A percentile compares a stretch with the other conserved stretches of the same genome.
phyloP scores from a whole-genome alignment of 2,797 vertebrate species.

The Thaleichthys pacificus region DNA sequence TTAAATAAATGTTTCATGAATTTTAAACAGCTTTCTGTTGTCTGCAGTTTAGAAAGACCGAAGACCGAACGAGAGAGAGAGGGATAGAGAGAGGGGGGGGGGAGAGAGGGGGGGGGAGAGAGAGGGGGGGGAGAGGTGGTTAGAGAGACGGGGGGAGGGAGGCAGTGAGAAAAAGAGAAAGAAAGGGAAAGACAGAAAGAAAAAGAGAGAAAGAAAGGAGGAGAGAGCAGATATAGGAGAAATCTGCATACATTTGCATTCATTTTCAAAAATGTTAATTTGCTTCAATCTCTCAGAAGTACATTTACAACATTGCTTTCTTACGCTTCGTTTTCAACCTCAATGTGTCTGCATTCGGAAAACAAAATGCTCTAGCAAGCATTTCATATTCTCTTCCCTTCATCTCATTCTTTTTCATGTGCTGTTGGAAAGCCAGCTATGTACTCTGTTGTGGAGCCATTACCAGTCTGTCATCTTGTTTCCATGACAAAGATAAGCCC shows the following conservation, averaged over 20 bases:
- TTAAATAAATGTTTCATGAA: constrained; percentile 78
- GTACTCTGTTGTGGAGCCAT: constrained; percentile 36
- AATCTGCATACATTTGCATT: constrained; percentile 83
- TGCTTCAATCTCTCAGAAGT: constrained; percentile 60
- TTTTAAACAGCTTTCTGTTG: constrained; percentile 77
- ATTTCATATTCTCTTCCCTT: constrained; percentile 47
- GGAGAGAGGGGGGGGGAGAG: too few species aligned
- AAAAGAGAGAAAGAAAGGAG: constrained; percentile 18
- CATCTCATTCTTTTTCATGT: constrained; percentile 59
- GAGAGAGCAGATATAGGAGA: constrained; percentile 62
- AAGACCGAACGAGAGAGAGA: constrained; percentile 49
- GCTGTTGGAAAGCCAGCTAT: constrained; percentile 38
- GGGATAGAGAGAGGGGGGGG: too few species aligned
- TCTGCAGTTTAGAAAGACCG: constrained; percentile 76
- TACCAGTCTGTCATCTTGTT: constrained; percentile 36
- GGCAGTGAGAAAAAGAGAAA: constrained; percentile 40
- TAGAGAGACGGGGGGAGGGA: too few species aligned
- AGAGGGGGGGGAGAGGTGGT: too few species aligned
- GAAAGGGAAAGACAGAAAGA: too few species aligned
- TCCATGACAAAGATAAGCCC: constrained; percentile 35
- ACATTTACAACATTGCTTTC: constrained; percentile 53
- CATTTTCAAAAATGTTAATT: constrained; percentile 74
- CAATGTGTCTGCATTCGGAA: constrained; percentile 22
- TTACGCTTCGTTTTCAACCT: constrained; percentile 38
- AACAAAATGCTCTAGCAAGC: constrained; percentile 50